These are phyloP conservation scores for Copidosoma floridanum DNA, from an alignment of 1,140 invertebrate species.

Conservation along the genomic window DNA sequence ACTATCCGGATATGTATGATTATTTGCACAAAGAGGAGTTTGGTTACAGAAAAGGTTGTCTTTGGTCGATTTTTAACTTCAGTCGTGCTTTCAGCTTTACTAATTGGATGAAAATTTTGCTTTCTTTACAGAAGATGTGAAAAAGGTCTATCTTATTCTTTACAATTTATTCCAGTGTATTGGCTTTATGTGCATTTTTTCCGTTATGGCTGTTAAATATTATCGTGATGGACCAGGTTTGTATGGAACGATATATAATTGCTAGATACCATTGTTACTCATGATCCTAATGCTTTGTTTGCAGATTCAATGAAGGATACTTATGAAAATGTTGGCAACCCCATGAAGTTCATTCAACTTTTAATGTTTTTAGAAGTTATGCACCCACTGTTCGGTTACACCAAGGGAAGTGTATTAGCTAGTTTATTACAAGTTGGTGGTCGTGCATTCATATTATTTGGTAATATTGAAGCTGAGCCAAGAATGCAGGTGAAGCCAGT, in stretches of 20 bases:
- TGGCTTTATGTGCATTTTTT: slow-evolving; percentile 77
- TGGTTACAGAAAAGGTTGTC: slow-evolving; percentile 72
- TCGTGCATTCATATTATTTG: slow-evolving; percentile 77
- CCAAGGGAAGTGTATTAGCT: slow-evolving; percentile 68
- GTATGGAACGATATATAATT: no score
- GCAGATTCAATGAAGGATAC: slow-evolving; percentile 70
- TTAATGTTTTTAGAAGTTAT: slow-evolving; percentile 85
- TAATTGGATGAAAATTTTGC: no score
- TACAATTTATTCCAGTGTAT: slow-evolving; percentile 92
- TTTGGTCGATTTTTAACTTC: not conserved
- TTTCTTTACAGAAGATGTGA: slow-evolving; percentile 68
- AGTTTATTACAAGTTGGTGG: slow-evolving; percentile 73
- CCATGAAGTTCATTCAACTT: slow-evolving; percentile 79
- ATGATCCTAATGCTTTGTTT: slow-evolving; percentile 33
- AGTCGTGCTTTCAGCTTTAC: no score
- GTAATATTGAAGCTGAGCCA: slow-evolving; percentile 79
- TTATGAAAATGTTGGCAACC: slow-evolving; percentile 74
- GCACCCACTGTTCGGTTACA: slow-evolving; percentile 86
- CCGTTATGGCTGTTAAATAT: slow-evolving; percentile 74
- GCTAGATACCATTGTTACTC: no score
- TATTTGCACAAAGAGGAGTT: slow-evolving; percentile 75
- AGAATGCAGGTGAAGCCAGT: slow-evolving; percentile 84
- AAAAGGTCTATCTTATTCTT: slow-evolving; percentile 82
- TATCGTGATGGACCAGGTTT: slow-evolving; percentile 69
- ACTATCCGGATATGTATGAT: slow-evolving; percentile 77